Evolutionary conservation across 2,888 invertebrate genomes (phyloP), one percentile per base, ranked within the genome.

Genomic region (Xestia c-nigrum): DNA sequence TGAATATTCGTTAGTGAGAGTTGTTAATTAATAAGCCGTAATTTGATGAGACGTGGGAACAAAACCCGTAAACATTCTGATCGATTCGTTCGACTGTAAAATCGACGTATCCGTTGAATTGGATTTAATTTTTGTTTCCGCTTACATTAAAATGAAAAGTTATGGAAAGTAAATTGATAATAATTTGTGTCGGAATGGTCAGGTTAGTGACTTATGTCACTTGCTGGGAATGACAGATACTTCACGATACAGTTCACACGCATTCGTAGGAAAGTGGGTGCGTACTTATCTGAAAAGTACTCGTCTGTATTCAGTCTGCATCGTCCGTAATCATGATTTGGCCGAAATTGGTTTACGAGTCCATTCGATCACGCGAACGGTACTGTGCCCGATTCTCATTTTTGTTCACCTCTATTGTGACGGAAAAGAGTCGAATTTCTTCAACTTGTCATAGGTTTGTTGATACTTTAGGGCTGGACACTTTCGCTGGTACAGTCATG

Each of bases 311-410:
- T 89, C 88, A 74, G 89, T 91, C 89, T 90, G 86, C 85, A 76
- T 47, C 71, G 61, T 64, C 80, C 84, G 85, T 86, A 85, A 87
- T 90, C 92, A 92, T 91, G 90, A 90, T 92, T 89, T 87, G 89
- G 89, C 91, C 90, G 87, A 94, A 94, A 93, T 93, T 91, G 90
- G 90, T 91, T 90, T 90, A 90, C 80, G 88, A 91, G 90, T 89
- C 83, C 89, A 88, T 86, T 85, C 81, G 85, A 91, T 88, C 93
- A 93, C 93, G 93, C 93, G 81, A 92, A 87, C 89, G 59, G 87
- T 85, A 87, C 77, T 73, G 88, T 87, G 52, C 84, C 76, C 82
- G 72, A 88, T 86, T 89, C 72, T 66, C 78, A 81, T 79, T 77
- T 79, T 77, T 78, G 59, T 74, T 82, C 63, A 82, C 63, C 76